Evolutionary conservation across 2,113 vertebrate genomes (phyloP).

Genomic region (Maccullochella peelii): DNA sequence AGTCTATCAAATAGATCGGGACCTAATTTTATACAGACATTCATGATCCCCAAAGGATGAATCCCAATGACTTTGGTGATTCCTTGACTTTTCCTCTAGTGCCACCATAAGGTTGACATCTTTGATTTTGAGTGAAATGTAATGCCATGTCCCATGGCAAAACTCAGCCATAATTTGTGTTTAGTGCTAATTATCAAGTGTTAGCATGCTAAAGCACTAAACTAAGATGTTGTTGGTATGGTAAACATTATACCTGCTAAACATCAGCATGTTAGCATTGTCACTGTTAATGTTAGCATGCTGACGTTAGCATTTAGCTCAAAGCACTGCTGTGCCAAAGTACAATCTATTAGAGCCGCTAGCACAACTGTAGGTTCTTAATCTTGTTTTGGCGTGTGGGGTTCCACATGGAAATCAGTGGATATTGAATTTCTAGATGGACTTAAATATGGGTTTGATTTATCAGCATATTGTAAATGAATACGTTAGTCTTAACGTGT

Average conservation of each 20-base stretch:
- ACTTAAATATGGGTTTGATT: neutral
- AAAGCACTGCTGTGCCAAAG: neutral
- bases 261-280: neutral
- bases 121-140: too few species aligned
- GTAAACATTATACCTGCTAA: neutral
- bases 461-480: neutral
- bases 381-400: neutral
- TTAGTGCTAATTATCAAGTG: neutral
- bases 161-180: neutral
- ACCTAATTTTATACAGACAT: neutral
- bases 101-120: too few species aligned
- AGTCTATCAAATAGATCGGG: neutral
- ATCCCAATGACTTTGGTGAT: neutral
- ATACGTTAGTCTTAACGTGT: neutral
- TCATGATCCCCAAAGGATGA: neutral
- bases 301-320: neutral
- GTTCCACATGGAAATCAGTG: neutral
- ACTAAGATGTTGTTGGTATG: too few species aligned
- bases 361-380: too few species aligned
- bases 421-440: neutral
- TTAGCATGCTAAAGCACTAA: neutral
- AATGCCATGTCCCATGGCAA: too few species aligned
- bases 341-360: neutral
- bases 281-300: neutral
- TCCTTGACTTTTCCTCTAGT: too few species aligned